Base-by-base conservation (phyloP, 2,113 vertebrate species). In the Prolemur simus region DNA sequence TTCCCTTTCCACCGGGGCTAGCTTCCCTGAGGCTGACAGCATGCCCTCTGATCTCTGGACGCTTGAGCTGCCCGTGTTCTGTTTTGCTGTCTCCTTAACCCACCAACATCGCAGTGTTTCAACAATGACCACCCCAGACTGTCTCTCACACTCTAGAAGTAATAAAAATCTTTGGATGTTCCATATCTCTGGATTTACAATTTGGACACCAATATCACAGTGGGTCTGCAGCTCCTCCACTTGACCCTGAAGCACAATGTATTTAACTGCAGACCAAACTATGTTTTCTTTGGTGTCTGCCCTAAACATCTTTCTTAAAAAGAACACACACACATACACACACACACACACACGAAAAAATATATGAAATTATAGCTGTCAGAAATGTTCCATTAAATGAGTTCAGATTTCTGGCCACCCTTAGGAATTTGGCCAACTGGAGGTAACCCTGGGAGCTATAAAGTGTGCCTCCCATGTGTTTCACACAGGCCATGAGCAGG, bases 301-400 rank as follows among this genome's bases (percentile, higher is more conserved):
- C 71, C 60, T 82, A 56, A 88, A 82, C 47, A 56, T 56, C 52
- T 54, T 95, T 23, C 27, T 88, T 94, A 49, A 94, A 42, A 77
- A 66, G 6, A 63, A 39, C 20, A 42, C 42, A 66, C 69, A n/a
- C 37, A 64, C n/a, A 8, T 14, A 49, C 47, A 56, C 42, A 71
- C n/a, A 56, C 23, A 69, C 42, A 71, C n/a, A 56, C 39, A 5
- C 13, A 56, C 23, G 32, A 95, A 87, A 87, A 54, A 87, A 71
- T 42, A 64, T 82, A n/a, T 84, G 27, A 80, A 88, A 6, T 47
- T 89, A 25, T 14, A 54, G 25, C 29, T 37, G 4, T 29, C 7
- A 89, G 21, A 82, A 92, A 39, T 64, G 5, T 78, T 87, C 54
- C 32, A 0, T 85, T 82, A 47, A 37, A 14, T 37, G 10, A 29